Conservation (phyloP, 2,113 vertebrate genomes). For the Smithornis capensis region DNA sequence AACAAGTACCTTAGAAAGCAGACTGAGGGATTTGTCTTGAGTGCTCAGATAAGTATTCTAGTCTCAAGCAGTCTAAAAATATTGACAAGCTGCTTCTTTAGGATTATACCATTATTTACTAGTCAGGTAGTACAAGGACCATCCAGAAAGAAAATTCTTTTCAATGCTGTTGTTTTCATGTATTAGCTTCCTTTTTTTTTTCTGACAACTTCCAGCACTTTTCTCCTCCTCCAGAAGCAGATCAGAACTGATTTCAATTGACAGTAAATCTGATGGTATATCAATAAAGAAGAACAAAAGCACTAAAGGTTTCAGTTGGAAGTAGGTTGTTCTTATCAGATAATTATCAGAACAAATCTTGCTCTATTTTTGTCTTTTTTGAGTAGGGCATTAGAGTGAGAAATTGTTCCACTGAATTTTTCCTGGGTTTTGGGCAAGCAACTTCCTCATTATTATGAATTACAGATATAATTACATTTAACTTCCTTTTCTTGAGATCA, state of each 20-base stretch:
- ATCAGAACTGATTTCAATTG: neutral
- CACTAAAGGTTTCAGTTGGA: neutral
- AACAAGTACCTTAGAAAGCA: neutral
- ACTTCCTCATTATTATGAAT: neutral
- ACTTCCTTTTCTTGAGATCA: neutral
- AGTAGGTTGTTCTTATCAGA: neutral
- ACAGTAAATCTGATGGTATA: neutral
- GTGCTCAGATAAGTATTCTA: neutral
- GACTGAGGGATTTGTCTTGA: neutral
- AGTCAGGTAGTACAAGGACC: neutral
- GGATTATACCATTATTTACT: neutral
- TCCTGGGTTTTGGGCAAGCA: neutral
- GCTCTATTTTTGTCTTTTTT: neutral
- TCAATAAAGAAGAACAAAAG: neutral
- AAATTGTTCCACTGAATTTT: neutral
- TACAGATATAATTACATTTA: neutral
- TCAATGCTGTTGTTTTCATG: neutral
- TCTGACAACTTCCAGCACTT: neutral
- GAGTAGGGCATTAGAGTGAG: neutral
- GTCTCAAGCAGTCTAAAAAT: neutral
- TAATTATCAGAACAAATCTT: neutral
- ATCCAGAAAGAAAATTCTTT: neutral
- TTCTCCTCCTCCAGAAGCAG: neutral
- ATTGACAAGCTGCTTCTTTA: neutral
- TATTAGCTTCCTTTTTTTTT: neutral